Evolutionary conservation across 2,888 invertebrate species (phyloP).

Genomic region (Prenolepis imparis): DNA sequence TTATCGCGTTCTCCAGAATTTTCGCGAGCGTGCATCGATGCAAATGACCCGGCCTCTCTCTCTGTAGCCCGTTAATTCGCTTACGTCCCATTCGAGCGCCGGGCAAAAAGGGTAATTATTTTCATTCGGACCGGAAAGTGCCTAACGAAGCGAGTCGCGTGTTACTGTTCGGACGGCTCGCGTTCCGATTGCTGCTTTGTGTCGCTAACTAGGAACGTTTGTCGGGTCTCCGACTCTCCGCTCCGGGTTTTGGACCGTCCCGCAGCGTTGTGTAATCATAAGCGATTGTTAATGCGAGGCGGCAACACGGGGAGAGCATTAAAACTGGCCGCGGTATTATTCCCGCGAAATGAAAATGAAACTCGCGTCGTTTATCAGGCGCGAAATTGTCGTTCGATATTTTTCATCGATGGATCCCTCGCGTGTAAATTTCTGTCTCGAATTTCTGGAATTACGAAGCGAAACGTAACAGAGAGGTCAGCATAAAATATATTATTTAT

Average conservation of each 20-base stretch:
- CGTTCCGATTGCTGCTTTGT: conserved; percentile 71
- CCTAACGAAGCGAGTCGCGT: conserved; percentile 75
- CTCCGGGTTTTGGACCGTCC: conserved; percentile 52
- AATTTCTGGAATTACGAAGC: not conserved
- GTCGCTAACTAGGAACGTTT: conserved; percentile 65
- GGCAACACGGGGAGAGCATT: conserved; percentile 18
- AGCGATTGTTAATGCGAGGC: conserved; percentile 56
- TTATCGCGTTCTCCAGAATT: not conserved
- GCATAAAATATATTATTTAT: not conserved
- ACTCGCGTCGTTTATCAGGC: conserved; percentile 16
- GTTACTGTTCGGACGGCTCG: conserved; percentile 56
- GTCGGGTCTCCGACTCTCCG: conserved; percentile 52
- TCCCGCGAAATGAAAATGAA: conserved; percentile 32
- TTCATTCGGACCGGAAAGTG: conserved; percentile 75
- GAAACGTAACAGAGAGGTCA: not conserved
- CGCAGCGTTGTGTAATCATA: conserved; percentile 53
- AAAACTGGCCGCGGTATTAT: conserved; percentile 39
- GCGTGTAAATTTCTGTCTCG: too few species aligned
- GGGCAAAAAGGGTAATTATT: conserved; percentile 75
- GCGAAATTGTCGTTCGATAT: not conserved
- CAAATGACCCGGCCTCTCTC: conserved; percentile 48
- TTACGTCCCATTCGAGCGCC: conserved; percentile 67
- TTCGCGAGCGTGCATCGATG: conserved; percentile 57
- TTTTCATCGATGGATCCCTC: conserved; percentile 1
- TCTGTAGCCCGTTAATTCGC: conserved; percentile 71